These are phyloP conservation scores for Ahaetulla prasina DNA, from an alignment of 2,113 vertebrate genomes.

Conservation along the genomic window DNA sequence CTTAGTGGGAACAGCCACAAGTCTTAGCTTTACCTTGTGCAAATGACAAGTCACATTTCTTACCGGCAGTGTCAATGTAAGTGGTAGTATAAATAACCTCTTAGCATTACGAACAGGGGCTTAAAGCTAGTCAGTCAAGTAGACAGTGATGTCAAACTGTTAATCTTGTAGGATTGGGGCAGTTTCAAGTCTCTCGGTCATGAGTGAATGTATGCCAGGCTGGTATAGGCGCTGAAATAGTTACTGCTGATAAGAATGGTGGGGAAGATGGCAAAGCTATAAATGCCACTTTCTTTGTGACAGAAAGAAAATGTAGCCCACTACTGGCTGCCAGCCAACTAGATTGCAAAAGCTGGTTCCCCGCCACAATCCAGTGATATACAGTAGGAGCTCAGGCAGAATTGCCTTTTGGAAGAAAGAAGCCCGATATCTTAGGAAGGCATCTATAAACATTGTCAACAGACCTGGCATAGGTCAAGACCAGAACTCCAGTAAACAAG, in stretches of 20 bases:
- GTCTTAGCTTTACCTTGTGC: background rate
- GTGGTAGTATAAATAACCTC: background rate
- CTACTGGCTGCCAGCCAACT: background rate
- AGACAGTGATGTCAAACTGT: background rate
- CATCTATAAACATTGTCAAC: background rate
- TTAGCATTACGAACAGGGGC: background rate
- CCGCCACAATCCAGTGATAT: background rate
- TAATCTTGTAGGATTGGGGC: background rate
- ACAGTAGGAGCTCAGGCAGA: background rate
- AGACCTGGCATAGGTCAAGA: background rate
- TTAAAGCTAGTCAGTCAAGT: background rate
- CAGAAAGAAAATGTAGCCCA: background rate
- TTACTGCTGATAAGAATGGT: background rate
- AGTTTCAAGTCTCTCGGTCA: background rate
- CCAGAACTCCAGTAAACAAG: background rate
- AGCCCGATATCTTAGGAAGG: background rate
- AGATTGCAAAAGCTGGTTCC: background rate
- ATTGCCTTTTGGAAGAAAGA: background rate
- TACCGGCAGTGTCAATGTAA: background rate
- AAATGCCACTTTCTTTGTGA: background rate
- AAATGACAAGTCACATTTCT: background rate
- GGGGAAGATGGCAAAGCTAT: background rate
- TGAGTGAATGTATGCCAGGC: background rate
- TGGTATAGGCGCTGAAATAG: background rate
- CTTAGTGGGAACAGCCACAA: background rate